Evolutionary conservation across 2,888 invertebrate genomes (phyloP), one percentile per base, ranked within the genome.

Genomic region (Miltochrista miniata): DNA sequence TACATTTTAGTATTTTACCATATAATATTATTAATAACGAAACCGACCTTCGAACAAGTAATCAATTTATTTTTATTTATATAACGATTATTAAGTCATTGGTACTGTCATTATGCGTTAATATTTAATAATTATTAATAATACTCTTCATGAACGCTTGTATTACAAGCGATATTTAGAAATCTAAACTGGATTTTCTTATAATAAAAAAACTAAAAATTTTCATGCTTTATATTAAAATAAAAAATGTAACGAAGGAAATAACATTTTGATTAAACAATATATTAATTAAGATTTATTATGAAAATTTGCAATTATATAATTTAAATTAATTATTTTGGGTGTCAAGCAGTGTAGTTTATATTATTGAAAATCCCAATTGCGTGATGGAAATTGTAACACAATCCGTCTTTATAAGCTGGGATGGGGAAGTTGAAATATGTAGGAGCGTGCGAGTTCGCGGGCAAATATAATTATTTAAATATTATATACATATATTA

Each of bases 1-100:
- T 60, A 70, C 64, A 67, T 70, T 67, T 54, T 70, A 67, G 68
- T 70, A 68, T 70, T 68, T 68, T 68, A 68, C 68, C 56, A 57
- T 70, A 70, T 70, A 58, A 65, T 66, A 67, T 64, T 67, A 66
- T 60, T 66, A 56, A 57, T 70, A 66, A 68, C 52, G 51, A 69
- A 67, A 66, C 39, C 46, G 35, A 48, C 46, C 34, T 64, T 63
- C 58, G 53, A 70, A 67, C 70, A 68, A 68, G 59, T 64, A 68
- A 70, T 46, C 57, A 51, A 61, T 49, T 35, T 69, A n/a, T 56
- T 49, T 54, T 64, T 54, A 59, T 70, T 64, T 68, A 67, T 70
- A 56, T 62, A 44, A 65, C 54, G 66, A 51, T 55, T 44, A 42
- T 45, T 51, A 58, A 48, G 49, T 54, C 45, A 51, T 56, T 56